Evolutionary conservation across 1,140 invertebrate species (phyloP), one percentile per base, ranked within the genome.

Genomic region (Brachionus calyciflorus): DNA sequence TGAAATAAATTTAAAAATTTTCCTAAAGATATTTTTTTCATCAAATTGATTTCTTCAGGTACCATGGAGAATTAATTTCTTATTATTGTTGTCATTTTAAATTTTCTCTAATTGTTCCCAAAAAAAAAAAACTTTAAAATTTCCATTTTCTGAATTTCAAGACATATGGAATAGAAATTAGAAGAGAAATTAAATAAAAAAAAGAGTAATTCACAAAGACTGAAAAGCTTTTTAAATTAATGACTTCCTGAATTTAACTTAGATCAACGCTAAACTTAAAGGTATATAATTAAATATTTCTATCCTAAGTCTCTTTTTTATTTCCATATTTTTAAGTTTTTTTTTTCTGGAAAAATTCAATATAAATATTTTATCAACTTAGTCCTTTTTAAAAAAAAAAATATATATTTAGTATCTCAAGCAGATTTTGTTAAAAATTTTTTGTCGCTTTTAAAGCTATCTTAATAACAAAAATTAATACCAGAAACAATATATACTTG

Each of bases 361-460:
- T n/a, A 37, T 37, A 37, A 60, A 33, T 60, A 37, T 33, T 33
- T 33, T 60, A 60, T 60, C 55, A 60, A 33, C 55, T 60, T 60
- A 37, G 37, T 60, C 33, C 33, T 37, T 17, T 44, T 41, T n/a
- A n/a, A n/a, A n/a, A n/a, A n/a, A n/a, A n/a, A n/a, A n/a, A n/a
- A n/a, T n/a, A n/a, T n/a, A n/a, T n/a, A n/a, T n/a, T n/a, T n/a
- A 24, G 60, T 65, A 65, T 65, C 60, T 65, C 60, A 65, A 65
- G 60, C 60, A 65, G 55, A 60, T 65, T 65, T 21, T 63, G 33
- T 63, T 63, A 19, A 19, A 19, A 37, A 37, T 37, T 63, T 63
- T 37, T 63, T 65, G 33, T 65, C 60, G 33, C 60, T 65, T 44
- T 44, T 21, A 44, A 41, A 65, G 40, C 33, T 44, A 44, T 65